Conservation (phyloP, 2,888 invertebrate species). For the Camptogramma bilineatum region DNA sequence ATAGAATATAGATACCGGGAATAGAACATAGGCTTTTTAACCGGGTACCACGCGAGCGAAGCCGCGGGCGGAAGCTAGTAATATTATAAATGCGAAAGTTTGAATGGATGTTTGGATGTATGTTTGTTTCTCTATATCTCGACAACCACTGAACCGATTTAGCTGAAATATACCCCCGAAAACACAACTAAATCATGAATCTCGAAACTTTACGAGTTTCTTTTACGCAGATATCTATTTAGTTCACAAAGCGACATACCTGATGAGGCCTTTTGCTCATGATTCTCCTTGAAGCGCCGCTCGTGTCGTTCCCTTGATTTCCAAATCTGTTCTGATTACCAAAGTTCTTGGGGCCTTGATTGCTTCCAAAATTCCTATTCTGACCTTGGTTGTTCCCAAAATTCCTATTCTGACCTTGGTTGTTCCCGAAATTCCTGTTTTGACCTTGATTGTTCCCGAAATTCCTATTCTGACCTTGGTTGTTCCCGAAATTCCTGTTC, state of each 20-base stretch:
- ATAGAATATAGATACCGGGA: too few species aligned
- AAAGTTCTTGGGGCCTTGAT: constrained; percentile 23
- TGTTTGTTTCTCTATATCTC: too few species aligned
- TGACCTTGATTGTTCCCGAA: constrained; percentile 30
- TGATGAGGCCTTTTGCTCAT: constrained; percentile 70
- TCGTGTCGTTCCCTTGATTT: constrained; percentile 46
- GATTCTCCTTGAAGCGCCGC: constrained; percentile 68
- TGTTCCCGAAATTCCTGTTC: constrained; percentile 24
- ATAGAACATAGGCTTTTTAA: too few species aligned
- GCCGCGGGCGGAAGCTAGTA: too few species aligned
- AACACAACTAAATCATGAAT: too few species aligned
- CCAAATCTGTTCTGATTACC: constrained; percentile 28
- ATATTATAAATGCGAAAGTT: too few species aligned
- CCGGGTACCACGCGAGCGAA: too few species aligned
- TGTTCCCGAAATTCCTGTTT: constrained; percentile 16
- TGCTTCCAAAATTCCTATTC: constrained; percentile 23
- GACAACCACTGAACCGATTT: too few species aligned
- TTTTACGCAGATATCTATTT: too few species aligned
- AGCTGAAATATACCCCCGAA: too few species aligned
- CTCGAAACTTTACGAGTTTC: too few species aligned
- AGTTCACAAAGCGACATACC: constrained; percentile 49
- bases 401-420: constrained; percentile 14
- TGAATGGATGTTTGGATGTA: too few species aligned
- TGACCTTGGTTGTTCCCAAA: constrained; percentile 37
- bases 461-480: constrained; percentile 20